Evolutionary conservation across 2,113 vertebrate species (phyloP), one percentile per base, ranked within the genome.

Genomic region (Leuciscus idus): DNA sequence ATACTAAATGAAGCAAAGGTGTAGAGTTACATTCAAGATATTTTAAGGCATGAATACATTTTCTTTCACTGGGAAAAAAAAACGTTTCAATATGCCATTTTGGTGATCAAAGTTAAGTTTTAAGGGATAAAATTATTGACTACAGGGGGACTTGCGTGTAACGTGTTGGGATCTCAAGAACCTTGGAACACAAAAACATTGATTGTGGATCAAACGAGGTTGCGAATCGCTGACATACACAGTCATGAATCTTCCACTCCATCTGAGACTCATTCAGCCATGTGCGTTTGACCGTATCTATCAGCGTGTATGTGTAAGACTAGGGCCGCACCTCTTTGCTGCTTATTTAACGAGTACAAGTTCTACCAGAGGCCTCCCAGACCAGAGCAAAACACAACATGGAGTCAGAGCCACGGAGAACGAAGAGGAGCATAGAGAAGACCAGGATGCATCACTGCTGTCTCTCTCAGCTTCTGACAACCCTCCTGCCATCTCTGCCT

Each of bases 381-480:
- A 13, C 48, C 48, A 1, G 21, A 59, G 85, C 72, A 89, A 73
- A 79, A 64, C 79, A 72, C 6, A 55, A 70, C 30, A 82, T 85
- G 72, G 73, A 85, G 50, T 85, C 33, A 43, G 21, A 1, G 30
- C 74, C 46, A 68, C 30, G 55, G 59, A 57, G 28, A 36, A 70
- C 26, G 3, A 3, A 48, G 48, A 88, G 61, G 61, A 66, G 68
- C 83, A 23, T 86, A 75, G 84, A 86, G 85, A 83, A 88, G 81
- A 89, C 89, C 91, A 90, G 84, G 85, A 92, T 91, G 92, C 91
- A 89, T 84, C 59, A 84, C 90, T 88, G 86, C 90, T 90, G 86
- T 91, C 92, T 92, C 91, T 91, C 89, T 64, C 4, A 89, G 78
- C 74, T 94, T 91, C 90, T 91, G 92, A 91, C 92, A 91, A 84